phyloP scores from a whole-genome alignment of 2,888 invertebrate species.

The Cryptophagus acutangulus region DNA sequence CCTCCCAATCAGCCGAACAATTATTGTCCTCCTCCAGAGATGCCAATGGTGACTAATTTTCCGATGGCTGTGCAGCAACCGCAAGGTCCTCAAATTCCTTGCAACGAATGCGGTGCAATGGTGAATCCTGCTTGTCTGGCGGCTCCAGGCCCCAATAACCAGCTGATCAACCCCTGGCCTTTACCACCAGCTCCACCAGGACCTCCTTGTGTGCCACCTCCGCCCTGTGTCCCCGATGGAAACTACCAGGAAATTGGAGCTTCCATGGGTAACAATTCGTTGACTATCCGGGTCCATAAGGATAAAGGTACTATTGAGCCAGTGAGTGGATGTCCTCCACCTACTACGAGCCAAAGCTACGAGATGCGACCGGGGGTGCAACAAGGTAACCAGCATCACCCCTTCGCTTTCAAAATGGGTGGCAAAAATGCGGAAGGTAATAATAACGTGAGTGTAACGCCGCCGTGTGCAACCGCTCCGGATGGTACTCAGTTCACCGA shows the following conservation, averaged over 20 bases:
- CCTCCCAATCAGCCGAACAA: background rate
- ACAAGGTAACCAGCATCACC: constrained; percentile 31
- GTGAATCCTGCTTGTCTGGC: constrained; percentile 18
- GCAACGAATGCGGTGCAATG: constrained; percentile 27
- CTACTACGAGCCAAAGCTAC: constrained; percentile 4
- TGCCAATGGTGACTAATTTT: constrained; percentile 3
- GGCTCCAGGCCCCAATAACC: no score
- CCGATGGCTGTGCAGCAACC: constrained; percentile 18
- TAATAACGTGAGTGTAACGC: constrained; percentile 40
- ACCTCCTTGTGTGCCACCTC: constrained; percentile 12
- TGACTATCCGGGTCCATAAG: constrained; percentile 61
- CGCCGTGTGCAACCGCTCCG: constrained; percentile 51
- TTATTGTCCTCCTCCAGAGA: background rate
- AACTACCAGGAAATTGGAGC: constrained; percentile 64
- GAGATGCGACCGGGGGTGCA: constrained; percentile 35
- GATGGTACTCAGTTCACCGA: constrained; percentile 57
- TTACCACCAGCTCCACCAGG: constrained; percentile 1
- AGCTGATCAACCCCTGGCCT: background rate
- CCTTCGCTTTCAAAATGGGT: constrained; percentile 38
- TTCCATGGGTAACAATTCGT: constrained; percentile 59
- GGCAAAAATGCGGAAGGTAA: constrained; percentile 23
- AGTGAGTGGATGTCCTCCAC: background rate
- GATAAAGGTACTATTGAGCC: constrained; percentile 35
- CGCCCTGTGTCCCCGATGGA: constrained; percentile 27
- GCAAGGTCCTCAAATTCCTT: constrained; percentile 31